Evolutionary conservation across 2,888 invertebrate genomes (phyloP).

Genomic region (Tryphoninae sp.): DNA sequence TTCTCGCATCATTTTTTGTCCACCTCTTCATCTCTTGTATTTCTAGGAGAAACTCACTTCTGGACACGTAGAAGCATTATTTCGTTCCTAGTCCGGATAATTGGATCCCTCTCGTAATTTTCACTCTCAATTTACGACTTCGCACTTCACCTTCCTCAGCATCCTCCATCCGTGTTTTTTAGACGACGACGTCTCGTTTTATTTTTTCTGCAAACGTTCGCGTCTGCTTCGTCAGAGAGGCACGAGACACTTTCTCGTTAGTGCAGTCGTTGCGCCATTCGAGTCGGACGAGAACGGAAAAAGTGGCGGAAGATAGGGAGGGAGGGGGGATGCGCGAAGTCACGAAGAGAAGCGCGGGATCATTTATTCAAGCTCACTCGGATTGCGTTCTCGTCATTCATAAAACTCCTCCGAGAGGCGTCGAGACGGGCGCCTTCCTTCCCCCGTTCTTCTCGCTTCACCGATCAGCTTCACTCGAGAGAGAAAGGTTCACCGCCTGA

Average conservation of each 20-base stretch:
- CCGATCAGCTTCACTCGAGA: background rate
- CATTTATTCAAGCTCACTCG: conserved; percentile 31
- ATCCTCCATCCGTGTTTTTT: background rate
- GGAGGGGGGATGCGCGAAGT: background rate
- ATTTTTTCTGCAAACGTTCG: background rate
- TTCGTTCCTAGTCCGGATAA: conserved; percentile 11
- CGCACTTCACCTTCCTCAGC: background rate
- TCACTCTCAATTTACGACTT: conserved; percentile 3
- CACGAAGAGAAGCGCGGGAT: background rate
- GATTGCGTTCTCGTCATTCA: conserved; percentile 51
- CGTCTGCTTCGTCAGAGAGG: background rate
- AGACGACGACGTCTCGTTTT: background rate
- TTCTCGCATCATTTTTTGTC: background rate
- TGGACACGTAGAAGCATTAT: background rate
- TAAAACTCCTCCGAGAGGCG: conserved; percentile 46
- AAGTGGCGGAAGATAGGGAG: background rate
- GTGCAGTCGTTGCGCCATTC: conserved; percentile 5
- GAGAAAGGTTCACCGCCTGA: too few species aligned
- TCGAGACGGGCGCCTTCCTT: conserved; percentile 22
- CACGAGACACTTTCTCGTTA: background rate
- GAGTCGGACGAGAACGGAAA: background rate
- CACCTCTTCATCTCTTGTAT: background rate
- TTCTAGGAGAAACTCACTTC: too few species aligned
- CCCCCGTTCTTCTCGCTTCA: background rate
- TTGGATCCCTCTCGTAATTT: conserved; percentile 14